phyloP scores from a whole-genome alignment of 1,140 invertebrate genomes.

The Neotoxoptera formosana region DNA sequence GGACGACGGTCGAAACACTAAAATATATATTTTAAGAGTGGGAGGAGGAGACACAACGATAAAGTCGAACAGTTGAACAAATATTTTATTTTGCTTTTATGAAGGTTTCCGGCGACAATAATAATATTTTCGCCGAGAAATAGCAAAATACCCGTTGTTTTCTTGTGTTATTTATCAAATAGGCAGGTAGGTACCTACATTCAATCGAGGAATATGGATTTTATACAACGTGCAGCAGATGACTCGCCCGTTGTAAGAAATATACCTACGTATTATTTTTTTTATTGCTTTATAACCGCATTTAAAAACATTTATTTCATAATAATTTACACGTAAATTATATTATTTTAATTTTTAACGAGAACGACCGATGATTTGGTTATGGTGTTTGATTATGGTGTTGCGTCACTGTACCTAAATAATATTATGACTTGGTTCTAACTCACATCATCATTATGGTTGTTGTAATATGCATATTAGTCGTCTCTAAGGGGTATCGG shows the following conservation, averaged over 20 bases:
- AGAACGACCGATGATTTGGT: not conserved
- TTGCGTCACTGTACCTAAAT: not conserved
- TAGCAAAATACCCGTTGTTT: not conserved
- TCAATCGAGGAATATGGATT: not conserved
- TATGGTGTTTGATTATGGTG: too few relatives aligned
- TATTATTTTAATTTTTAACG: not conserved
- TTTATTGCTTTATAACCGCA: not conserved
- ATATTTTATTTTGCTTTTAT: conserved; percentile 39
- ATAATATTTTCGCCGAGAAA: not conserved
- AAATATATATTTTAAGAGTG: conserved; percentile 35
- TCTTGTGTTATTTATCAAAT: not conserved
- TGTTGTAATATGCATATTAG: too few relatives aligned
- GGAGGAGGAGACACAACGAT: not conserved
- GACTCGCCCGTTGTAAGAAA: not conserved
- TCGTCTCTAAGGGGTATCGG: too few relatives aligned
- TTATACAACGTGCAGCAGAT: not conserved
- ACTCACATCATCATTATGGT: not conserved
- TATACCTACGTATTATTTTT: not conserved
- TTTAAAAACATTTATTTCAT: not conserved
- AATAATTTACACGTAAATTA: not conserved
- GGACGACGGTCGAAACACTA: not conserved
- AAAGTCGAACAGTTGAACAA: not conserved
- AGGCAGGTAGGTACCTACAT: not conserved
- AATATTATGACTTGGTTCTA: not conserved
- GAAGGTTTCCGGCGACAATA: not conserved